These are phyloP conservation scores for Cataglyphis altisquamis DNA, from an alignment of 2,888 invertebrate genomes.

Conservation along the genomic window DNA sequence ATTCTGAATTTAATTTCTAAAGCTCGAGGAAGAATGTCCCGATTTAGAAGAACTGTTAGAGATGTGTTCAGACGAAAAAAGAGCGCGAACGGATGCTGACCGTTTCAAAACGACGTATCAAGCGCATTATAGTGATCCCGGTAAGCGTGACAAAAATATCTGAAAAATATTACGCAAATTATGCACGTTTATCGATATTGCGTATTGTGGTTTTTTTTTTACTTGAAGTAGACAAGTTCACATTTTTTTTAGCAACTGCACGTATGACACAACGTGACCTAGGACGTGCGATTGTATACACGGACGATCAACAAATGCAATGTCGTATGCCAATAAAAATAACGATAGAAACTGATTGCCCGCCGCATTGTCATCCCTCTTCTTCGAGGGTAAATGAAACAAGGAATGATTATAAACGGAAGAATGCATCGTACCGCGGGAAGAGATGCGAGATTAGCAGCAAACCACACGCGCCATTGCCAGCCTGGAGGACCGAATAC, in stretches of 20 bases:
- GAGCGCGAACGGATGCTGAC: conserved; percentile 89
- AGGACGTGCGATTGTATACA: too few species aligned
- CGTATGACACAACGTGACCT: conserved; percentile 18
- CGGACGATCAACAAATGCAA: background rate
- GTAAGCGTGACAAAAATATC: conserved; percentile 70
- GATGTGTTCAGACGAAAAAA: conserved; percentile 87
- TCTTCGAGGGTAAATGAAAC: background rate
- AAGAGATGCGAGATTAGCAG: conserved; percentile 38
- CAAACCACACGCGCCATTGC: conserved; percentile 74
- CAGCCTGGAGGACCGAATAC: conserved; percentile 89
- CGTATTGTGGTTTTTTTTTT: background rate
- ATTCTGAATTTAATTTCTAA: conserved; percentile 59
- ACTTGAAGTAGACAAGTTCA: background rate
- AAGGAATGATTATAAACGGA: background rate
- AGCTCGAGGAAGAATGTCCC: conserved; percentile 90
- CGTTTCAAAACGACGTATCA: conserved; percentile 88
- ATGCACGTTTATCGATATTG: background rate
- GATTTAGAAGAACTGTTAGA: conserved; percentile 89
- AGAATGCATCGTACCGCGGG: background rate
- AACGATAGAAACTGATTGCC: conserved; percentile 61
- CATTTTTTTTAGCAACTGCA: conserved; percentile 4
- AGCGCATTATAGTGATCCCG: conserved; percentile 87
- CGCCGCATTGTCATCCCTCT: conserved; percentile 45
- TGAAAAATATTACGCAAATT: background rate
- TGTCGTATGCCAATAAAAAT: conserved; percentile 21